phyloP scores from a whole-genome alignment of 2,113 vertebrate genomes.

The pig (Sus scrofa) region DNA sequence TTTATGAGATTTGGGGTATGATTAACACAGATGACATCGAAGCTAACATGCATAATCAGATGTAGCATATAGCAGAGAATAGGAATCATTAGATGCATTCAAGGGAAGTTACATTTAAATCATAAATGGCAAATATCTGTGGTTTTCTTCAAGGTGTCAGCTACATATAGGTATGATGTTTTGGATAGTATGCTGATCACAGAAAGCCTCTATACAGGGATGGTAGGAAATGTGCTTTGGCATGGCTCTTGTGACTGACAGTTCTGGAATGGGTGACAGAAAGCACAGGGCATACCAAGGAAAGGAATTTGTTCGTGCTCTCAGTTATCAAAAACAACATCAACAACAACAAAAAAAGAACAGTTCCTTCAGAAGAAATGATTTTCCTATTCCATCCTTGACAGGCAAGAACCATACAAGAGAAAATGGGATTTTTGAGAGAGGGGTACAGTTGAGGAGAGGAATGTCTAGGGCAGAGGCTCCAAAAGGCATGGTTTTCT shows the following conservation, averaged over 20 bases:
- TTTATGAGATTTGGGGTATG: neutral
- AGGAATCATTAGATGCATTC: neutral
- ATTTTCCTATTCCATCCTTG: neutral
- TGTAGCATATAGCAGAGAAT: neutral
- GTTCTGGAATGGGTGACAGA: neutral
- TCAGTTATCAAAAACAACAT: slow-evolving; percentile 22
- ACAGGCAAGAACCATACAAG: neutral
- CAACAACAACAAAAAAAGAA: slow-evolving; percentile 41
- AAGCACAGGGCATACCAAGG: neutral
- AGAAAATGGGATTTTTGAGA: neutral
- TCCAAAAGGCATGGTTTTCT: neutral
- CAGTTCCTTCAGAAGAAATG: neutral
- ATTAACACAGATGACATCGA: neutral
- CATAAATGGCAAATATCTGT: neutral
- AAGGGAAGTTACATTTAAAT: neutral
- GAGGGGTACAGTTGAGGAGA: neutral
- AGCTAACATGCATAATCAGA: neutral
- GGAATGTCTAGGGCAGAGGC: neutral
- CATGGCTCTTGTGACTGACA: neutral
- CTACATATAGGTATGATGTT: neutral
- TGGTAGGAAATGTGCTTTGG: neutral
- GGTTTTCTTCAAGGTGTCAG: neutral
- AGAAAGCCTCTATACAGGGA: neutral
- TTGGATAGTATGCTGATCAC: neutral
- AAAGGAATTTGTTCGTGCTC: neutral